These are phyloP conservation scores for Carcina quercana DNA, from an alignment of 2,888 invertebrate genomes.

Conservation along the genomic window DNA sequence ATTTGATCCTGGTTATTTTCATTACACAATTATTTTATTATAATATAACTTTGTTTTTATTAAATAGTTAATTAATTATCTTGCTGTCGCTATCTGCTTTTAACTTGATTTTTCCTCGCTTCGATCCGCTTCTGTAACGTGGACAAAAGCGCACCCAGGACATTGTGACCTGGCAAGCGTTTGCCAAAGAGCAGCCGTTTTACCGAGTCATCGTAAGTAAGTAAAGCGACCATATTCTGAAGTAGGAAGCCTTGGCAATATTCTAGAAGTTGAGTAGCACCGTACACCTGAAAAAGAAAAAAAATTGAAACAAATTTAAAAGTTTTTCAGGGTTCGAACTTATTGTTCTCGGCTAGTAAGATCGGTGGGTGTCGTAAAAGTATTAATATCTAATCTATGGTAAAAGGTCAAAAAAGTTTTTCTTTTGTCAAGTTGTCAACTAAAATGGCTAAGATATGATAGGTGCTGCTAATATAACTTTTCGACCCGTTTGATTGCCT, in stretches of 20 bases:
- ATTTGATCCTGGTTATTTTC: no score
- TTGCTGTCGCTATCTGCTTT: constrained; percentile 52
- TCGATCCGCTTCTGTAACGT: constrained; percentile 89
- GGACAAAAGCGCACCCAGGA: constrained; percentile 85
- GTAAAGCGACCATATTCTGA: constrained; percentile 95
- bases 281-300: constrained; percentile 79
- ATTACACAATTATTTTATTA: no score
- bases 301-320: neutral
- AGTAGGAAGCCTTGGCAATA: constrained; percentile 93
- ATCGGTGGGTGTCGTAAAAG: no score
- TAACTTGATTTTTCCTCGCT: constrained; percentile 68
- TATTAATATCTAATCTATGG: no score
- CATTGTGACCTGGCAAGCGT: constrained; percentile 92
- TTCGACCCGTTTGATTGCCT: neutral
- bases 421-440: no score
- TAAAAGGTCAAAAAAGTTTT: no score
- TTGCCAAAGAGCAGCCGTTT: constrained; percentile 91
- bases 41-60: no score
- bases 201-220: constrained; percentile 93
- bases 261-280: constrained; percentile 88
- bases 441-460: no score
- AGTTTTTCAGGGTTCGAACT: no score
- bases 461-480: no score
- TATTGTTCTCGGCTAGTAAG: no score
- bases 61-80: no score